These are phyloP conservation scores for Trissoscelio sp. DNA, from an alignment of 2,888 invertebrate genomes.

Conservation along the genomic window DNA sequence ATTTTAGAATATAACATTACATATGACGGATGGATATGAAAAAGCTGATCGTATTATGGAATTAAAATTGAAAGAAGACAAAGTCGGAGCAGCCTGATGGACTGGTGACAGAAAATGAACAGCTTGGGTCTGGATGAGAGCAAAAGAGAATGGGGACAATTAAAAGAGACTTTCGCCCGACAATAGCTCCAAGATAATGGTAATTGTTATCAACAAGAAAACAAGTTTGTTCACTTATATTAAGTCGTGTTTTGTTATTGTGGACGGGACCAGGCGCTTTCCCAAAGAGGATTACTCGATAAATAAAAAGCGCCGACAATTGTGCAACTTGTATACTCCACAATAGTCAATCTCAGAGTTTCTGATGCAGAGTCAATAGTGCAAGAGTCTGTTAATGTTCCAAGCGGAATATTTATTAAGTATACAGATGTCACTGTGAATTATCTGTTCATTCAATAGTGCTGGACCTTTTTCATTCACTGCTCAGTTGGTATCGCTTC, in stretches of 20 bases:
- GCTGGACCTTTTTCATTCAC: neutral
- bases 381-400: slow-evolving; percentile 23
- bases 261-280: slow-evolving; percentile 8
- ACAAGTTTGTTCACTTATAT: slow-evolving; percentile 50
- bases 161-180: slow-evolving; percentile 51
- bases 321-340: slow-evolving; percentile 5
- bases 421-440: slow-evolving; percentile 42
- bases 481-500: neutral
- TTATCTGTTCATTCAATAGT: slow-evolving; percentile 26
- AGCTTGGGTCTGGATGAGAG: slow-evolving; percentile 36
- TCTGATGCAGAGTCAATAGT: slow-evolving; percentile 30
- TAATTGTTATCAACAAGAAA: slow-evolving; percentile 67
- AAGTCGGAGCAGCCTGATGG: slow-evolving; percentile 27
- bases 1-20: slow-evolving; percentile 3
- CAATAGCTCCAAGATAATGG: slow-evolving; percentile 54
- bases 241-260: slow-evolving; percentile 57
- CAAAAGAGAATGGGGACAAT: slow-evolving; percentile 57
- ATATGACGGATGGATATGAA: slow-evolving; percentile 8
- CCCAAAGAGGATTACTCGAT: slow-evolving; percentile 34
- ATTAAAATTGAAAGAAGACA: slow-evolving; percentile 20
- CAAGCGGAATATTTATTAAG: slow-evolving; percentile 38
- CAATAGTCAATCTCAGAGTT: slow-evolving; percentile 17
- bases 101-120: slow-evolving; percentile 57
- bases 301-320: slow-evolving; percentile 35
- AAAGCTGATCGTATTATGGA: slow-evolving; percentile 15